Conservation (phyloP, 2,888 invertebrate species). For the Elaeidobius kamerunicus region DNA sequence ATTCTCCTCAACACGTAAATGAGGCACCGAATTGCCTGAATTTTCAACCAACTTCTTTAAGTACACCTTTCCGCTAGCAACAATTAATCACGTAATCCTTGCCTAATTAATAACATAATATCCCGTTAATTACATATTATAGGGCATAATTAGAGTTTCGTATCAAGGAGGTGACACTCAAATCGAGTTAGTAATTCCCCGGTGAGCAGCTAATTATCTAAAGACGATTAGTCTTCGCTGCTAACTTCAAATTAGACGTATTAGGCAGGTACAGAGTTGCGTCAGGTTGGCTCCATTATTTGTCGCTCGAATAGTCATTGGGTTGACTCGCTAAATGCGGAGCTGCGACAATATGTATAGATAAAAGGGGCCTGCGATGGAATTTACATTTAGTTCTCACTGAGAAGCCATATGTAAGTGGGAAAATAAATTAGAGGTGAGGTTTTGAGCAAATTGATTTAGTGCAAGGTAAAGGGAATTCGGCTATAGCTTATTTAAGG, state of each 20-base stretch:
- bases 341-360: slow-evolving; percentile 13
- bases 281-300: slow-evolving; percentile 15
- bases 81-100: not conserved
- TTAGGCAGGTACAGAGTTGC: slow-evolving; percentile 17
- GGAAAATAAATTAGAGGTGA: slow-evolving; percentile 4
- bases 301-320: slow-evolving; percentile 8
- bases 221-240: slow-evolving; percentile 27
- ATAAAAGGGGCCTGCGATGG: slow-evolving; percentile 6
- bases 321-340: slow-evolving; percentile 8
- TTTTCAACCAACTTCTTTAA: not conserved
- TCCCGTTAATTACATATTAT: slow-evolving; percentile 22
- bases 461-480: not conserved
- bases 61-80: not conserved
- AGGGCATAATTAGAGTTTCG: slow-evolving; percentile 22
- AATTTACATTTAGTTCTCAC: slow-evolving; percentile 8
- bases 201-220: slow-evolving; percentile 28
- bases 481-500: not conserved
- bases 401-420: slow-evolving; percentile 9
- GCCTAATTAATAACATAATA: slow-evolving; percentile 24
- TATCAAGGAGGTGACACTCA: slow-evolving; percentile 25
- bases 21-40: too few relatives aligned
- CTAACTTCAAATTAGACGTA: slow-evolving; percentile 25
- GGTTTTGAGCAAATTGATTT: slow-evolving; percentile 3
- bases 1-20: too few relatives aligned
- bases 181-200: slow-evolving; percentile 22